These are phyloP conservation scores for Myotis vivesi DNA, from an alignment of 2,797 vertebrate species.

Conservation along the genomic window DNA sequence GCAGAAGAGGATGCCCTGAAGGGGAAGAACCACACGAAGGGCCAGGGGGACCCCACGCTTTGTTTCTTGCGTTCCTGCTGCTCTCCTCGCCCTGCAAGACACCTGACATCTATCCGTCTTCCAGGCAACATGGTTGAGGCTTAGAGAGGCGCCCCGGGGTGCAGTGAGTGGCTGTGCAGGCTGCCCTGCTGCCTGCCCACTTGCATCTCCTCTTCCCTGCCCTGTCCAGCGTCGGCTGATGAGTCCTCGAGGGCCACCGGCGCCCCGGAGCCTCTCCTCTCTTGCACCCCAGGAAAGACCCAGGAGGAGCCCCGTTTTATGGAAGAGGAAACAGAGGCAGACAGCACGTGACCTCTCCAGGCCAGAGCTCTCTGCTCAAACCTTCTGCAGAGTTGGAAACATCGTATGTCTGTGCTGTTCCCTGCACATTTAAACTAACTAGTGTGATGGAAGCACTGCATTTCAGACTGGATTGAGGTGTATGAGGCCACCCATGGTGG, in stretches of 20 bases:
- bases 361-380: background rate
- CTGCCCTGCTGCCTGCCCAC: background rate
- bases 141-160: accelerated
- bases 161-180: background rate
- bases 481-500: background rate
- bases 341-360: accelerated
- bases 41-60: background rate
- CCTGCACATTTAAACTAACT: accelerated
- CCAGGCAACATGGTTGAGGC: background rate
- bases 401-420: no score
- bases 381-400: no score
- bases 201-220: background rate
- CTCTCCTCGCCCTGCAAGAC: background rate
- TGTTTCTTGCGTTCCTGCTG: accelerated
- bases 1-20: background rate
- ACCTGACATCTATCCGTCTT: background rate
- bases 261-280: background rate
- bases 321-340: background rate
- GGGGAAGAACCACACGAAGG: background rate
- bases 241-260: accelerated
- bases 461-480: background rate
- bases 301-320: background rate
- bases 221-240: background rate
- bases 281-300: background rate
- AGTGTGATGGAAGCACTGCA: background rate